Evolutionary conservation across 2,113 vertebrate species (phyloP).

Genomic region (Scomber colias): DNA sequence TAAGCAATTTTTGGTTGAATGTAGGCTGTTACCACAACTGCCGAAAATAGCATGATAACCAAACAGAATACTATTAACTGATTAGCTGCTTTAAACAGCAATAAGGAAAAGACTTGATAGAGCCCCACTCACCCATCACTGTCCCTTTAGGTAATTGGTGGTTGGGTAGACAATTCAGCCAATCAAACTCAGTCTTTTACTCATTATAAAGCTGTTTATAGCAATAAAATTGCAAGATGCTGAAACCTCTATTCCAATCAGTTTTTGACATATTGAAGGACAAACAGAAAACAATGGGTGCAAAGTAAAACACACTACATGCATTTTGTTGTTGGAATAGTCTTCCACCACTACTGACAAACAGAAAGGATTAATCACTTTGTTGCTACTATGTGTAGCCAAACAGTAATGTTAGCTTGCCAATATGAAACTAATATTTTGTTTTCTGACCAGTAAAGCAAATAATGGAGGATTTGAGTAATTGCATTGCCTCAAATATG

Average conservation of each 20-base stretch:
- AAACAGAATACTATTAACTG: background rate
- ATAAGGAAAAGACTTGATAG: background rate
- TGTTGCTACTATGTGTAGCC: background rate
- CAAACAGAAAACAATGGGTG: background rate
- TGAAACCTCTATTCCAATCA: background rate
- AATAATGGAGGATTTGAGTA: background rate
- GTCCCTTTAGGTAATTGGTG: background rate
- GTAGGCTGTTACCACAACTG: background rate
- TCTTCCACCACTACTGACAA: background rate
- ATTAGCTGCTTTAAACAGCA: background rate
- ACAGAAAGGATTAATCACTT: background rate
- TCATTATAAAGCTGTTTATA: background rate
- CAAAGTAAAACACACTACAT: background rate
- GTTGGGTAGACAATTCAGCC: background rate
- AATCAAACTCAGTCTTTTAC: background rate
- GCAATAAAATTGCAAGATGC: background rate
- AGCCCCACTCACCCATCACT: background rate
- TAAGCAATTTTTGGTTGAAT: constrained; percentile 22
- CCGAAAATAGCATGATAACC: constrained; percentile 1
- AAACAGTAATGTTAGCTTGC: background rate
- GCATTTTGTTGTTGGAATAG: background rate
- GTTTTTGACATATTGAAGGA: background rate
- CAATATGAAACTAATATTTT: background rate
- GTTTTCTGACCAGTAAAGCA: background rate
- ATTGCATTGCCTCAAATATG: background rate